Percentiles rank a stretch among this genome's conserved stretches.
phyloP scores from a whole-genome alignment of 1,140 invertebrate genomes.

The Zaprionus nigranus region DNA sequence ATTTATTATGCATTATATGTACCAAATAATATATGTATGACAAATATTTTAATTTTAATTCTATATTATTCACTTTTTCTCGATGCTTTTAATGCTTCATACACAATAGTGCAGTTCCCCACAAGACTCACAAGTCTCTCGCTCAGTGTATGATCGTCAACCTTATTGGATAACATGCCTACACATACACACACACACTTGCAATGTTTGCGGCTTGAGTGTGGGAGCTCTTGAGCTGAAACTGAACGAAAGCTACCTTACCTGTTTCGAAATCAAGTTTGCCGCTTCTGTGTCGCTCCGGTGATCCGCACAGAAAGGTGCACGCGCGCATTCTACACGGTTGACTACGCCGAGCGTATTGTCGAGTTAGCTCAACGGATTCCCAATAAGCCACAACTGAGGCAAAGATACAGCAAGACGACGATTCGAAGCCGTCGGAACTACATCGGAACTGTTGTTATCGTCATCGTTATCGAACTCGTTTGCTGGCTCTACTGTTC shows the following conservation, averaged over 20 bases:
- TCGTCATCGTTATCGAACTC: conserved; percentile 20
- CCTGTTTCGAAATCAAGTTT: conserved; percentile 82
- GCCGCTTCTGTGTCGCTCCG: conserved; percentile 80
- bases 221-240: conserved; percentile 51
- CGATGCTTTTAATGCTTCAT: no score
- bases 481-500: not conserved
- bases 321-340: conserved; percentile 81
- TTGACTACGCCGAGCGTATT: conserved; percentile 60
- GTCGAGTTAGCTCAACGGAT: conserved; percentile 58
- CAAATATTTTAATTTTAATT: no score
- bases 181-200: conserved; percentile 6
- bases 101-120: not conserved
- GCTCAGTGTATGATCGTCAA: conserved; percentile 49
- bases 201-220: conserved; percentile 5
- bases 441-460: conserved; percentile 24
- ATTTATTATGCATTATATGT: no score
- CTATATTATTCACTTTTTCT: no score
- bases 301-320: conserved; percentile 82
- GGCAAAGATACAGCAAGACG: conserved; percentile 32
- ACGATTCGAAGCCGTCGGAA: conserved; percentile 64
- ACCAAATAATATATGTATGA: no score
- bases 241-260: conserved; percentile 81
- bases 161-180: conserved; percentile 60
- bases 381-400: conserved; percentile 50
- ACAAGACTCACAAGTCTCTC: conserved; percentile 8